Percentiles rank a stretch among this genome's conserved stretches.
Conservation (phyloP, 2,888 invertebrate genomes). For the Brachyptera risi region DNA sequence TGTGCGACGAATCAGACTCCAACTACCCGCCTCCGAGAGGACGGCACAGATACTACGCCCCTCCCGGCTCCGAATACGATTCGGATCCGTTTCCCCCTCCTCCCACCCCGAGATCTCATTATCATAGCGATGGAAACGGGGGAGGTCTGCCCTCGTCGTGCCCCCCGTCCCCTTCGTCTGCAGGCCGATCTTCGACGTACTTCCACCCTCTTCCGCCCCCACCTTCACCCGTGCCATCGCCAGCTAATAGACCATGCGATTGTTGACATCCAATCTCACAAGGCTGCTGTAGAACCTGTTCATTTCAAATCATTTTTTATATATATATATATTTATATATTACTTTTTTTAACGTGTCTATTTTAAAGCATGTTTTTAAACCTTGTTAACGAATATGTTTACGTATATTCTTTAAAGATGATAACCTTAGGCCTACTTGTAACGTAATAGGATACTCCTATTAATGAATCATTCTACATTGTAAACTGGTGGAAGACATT, state of each 20-base stretch:
- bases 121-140: constrained; percentile 63
- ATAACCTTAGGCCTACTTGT: no score
- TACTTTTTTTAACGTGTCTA: no score
- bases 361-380: no score
- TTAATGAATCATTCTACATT: no score
- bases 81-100: constrained; percentile 71
- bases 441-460: no score
- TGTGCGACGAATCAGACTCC: constrained; percentile 84
- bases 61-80: constrained; percentile 53
- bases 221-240: constrained; percentile 69
- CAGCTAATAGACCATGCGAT: constrained; percentile 28
- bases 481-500: no score
- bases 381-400: no score
- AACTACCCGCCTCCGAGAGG: constrained; percentile 53
- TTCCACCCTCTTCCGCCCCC: constrained; percentile 80
- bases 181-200: constrained; percentile 64
- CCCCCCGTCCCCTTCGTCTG: constrained; percentile 60
- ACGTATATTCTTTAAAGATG: no score
- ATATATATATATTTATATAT: no score
- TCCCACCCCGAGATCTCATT: constrained; percentile 70
- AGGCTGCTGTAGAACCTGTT: no score
- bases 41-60: constrained; percentile 27
- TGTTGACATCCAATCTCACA: constrained; percentile 27
- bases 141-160: constrained; percentile 55
- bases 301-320: no score